Evolutionary conservation across 2,797 vertebrate species (phyloP).

Genomic region (Poeciliopsis turneri): DNA sequence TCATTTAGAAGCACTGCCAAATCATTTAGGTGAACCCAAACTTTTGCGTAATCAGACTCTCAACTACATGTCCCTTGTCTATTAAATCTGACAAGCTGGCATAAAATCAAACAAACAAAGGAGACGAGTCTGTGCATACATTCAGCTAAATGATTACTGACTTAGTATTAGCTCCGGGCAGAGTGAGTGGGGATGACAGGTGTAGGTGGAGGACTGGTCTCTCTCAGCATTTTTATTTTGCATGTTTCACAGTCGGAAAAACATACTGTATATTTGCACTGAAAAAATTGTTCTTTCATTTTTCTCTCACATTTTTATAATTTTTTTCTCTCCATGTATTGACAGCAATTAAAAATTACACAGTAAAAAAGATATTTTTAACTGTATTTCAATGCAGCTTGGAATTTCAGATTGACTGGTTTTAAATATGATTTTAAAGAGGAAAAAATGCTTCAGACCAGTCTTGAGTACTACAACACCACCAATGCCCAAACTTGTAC

Average conservation of each 20-base stretch:
- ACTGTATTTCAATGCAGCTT: neutral
- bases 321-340: neutral
- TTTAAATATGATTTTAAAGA: neutral
- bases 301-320: neutral
- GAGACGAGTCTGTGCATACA: neutral
- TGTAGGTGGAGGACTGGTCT: neutral
- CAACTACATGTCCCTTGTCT: neutral
- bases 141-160: neutral
- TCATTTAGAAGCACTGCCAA: neutral
- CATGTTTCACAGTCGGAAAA: neutral
- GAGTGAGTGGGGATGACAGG: neutral
- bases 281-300: neutral
- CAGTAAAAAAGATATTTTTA: neutral
- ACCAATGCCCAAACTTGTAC: neutral
- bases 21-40: neutral
- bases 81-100: neutral
- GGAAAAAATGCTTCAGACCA: neutral
- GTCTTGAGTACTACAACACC: neutral
- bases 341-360: neutral
- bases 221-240: neutral
- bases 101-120: neutral
- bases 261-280: neutral
- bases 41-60: neutral
- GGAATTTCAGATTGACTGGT: neutral
- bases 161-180: neutral